Evolutionary conservation across 2,888 invertebrate species (phyloP).

Genomic region (Athripsodes cinereus): DNA sequence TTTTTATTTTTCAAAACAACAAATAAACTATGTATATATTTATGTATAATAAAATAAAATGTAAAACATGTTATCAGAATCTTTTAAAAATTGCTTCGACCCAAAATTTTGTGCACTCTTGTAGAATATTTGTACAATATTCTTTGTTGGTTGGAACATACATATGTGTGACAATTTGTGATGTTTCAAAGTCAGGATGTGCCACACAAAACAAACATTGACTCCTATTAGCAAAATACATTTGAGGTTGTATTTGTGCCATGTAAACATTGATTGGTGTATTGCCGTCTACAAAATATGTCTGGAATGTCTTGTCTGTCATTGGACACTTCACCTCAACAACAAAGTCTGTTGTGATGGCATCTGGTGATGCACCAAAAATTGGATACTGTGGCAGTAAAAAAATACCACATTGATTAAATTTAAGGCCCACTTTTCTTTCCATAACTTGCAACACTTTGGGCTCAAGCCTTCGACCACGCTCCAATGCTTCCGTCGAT

Average conservation of each 20-base stretch:
- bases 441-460: constrained; percentile 3
- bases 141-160: no score
- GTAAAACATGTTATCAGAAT: no score
- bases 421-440: neutral
- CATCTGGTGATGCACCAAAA: constrained; percentile 9
- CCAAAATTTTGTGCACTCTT: no score
- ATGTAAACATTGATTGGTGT: neutral
- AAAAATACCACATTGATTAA: constrained; percentile 1
- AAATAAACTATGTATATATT: no score
- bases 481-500: neutral
- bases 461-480: neutral
- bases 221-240: neutral
- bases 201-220: no score
- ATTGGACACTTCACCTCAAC: neutral
- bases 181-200: no score
- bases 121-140: no score
- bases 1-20: no score
- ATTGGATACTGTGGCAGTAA: neutral
- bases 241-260: constrained; percentile 1
- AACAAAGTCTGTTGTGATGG: neutral
- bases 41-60: no score
- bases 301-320: neutral
- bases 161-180: no score
- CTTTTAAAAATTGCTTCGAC: no score
- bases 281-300: neutral